Evolutionary conservation across 37 sponge, comb jelly and placozoan genomes (phyloP), one percentile per base, ranked within the genome.

Genomic region (Diacarnus erythraeanus): DNA sequence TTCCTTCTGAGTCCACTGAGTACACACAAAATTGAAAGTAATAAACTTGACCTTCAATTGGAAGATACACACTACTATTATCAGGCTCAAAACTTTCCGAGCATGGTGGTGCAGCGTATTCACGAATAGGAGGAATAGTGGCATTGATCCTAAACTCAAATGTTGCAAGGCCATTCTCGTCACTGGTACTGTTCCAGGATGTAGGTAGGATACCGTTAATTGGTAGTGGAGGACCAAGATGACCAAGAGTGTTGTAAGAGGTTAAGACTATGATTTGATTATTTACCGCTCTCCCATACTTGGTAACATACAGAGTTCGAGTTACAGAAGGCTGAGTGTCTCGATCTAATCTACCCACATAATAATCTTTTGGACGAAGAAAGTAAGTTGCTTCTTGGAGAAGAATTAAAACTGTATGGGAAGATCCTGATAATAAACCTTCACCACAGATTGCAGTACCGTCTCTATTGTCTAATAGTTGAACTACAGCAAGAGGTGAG

Each of bases 41-140:
- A 38, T 84, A 83, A 22, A 89, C 82, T 57, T 82, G 82, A 1
- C 88, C 88, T 42, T 88, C 88, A 68, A 87, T 87, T 20, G 73
- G 73, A 2, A 72, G 73, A 20, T 8, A 3, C n/a, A n/a, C 42
- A 8, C 10, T 9, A 5, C 23, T 15, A n/a, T n/a, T n/a, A 25
- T 15, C 23, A n/a, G 25, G 47, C 18, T 3, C 27, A n/a, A n/a
- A n/a, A n/a, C n/a, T n/a, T n/a, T n/a, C n/a, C n/a, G n/a, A n/a
- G 27, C 23, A 22, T 40, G 47, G 42, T 43, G 64, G 30, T 63
- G 25, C 12, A 18, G 44, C 31, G 26, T 44, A 72, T 27, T 43
- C 23, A 8, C 63, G 54, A 25, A 31, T 35, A 17, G 56, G 27
- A 17, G 64, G 54, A 38, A 42, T 42, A 6, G 22, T 38, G 10